Evolutionary conservation across 2,113 vertebrate species (phyloP).

Genomic region (Silurus asotus): DNA sequence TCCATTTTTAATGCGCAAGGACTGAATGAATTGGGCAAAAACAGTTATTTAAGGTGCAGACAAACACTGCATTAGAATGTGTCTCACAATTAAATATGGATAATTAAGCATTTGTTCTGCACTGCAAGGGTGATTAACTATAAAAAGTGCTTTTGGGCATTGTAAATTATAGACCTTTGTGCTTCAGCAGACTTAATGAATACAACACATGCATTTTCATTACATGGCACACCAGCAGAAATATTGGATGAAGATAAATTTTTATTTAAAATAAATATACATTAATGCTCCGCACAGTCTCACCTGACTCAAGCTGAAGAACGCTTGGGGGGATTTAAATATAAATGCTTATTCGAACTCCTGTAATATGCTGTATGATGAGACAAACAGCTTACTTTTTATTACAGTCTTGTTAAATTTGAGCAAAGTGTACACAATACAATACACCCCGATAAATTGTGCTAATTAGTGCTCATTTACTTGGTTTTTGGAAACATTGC

Average conservation of each 20-base stretch:
- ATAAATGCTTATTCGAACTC: not conserved
- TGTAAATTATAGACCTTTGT: not conserved
- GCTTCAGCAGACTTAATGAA: too few species aligned
- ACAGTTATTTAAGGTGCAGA: too few species aligned
- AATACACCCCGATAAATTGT: not conserved
- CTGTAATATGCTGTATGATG: not conserved
- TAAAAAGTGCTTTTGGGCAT: not conserved
- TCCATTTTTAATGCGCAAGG: too few species aligned
- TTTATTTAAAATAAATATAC: too few species aligned
- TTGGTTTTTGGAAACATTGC: not conserved
- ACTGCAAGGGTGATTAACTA: not conserved
- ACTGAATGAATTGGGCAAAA: too few species aligned
- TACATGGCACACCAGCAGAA: too few species aligned
- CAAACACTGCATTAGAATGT: not conserved
- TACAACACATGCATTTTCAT: too few species aligned
- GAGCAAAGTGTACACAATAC: too few species aligned
- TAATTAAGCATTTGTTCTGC: not conserved
- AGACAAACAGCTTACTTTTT: not conserved
- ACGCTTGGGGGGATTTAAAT: not conserved
- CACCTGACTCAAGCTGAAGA: not conserved
- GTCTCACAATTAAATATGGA: not conserved
- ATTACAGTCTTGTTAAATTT: too few species aligned
- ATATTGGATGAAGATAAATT: too few species aligned
- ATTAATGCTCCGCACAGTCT: not conserved
- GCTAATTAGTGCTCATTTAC: conserved; percentile 4